Evolutionary conservation across 2,113 vertebrate species (phyloP), one percentile per base, ranked within the genome.

Genomic region (Pluvialis apricaria): DNA sequence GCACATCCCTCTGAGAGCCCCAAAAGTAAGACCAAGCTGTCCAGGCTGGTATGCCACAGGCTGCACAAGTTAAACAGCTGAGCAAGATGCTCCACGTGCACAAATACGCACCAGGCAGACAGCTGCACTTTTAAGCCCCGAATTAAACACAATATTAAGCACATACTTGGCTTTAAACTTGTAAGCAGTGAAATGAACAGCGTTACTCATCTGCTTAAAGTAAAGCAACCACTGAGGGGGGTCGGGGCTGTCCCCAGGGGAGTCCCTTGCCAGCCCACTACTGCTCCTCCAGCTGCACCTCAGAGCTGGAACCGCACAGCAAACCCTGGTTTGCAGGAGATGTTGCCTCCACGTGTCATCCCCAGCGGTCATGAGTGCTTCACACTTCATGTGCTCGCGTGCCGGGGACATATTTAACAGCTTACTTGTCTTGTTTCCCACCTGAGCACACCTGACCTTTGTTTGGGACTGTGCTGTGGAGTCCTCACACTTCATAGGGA

Each of bases 191-290:
- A 82, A 79, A 57, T 45, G 29, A 94, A 49, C 16, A 64, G 10
- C 4, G 4, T 77, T 70, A 70, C 45, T 86, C 42, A 83, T 73
- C 75, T 92, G 55, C 42, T 86, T 73, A 32, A 92, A 84, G 47
- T 11, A 8, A 85, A 73, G 32, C 1, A 8, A 42, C 32, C 3
- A 3, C 42, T 73, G 60, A 32, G 79, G 32, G 51, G 51, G 11
- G 20, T 2, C 1, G 5, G 24, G 1, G 0, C 13, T 40, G 29
- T 42, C 19, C 44, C 12, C 14, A 25, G 4, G 4, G 11, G 13
- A 51, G 7, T 36, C 22, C 4, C 3, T 24, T 0, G 0, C n/a
- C 1, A 1, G 42, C 34, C n/a, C 24, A 44, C 9, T 3, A 1
- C 15, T 82, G n/a, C 11, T 62, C 11, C 47, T 79, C 6, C 69